These are phyloP conservation scores for Lerema accius DNA, from an alignment of 1,140 invertebrate genomes.

Conservation along the genomic window DNA sequence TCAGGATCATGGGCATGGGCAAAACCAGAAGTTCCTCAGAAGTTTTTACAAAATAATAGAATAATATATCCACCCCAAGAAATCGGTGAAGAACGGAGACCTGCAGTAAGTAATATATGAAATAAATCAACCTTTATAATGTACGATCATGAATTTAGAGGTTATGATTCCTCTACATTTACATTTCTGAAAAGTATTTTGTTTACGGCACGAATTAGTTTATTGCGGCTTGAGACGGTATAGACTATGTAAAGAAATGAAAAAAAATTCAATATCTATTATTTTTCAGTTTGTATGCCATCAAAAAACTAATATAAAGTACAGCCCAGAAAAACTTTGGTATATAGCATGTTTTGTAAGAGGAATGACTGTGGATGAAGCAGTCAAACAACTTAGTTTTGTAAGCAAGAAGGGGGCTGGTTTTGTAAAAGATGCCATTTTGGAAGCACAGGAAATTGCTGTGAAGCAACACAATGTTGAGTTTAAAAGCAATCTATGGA, in stretches of 20 bases:
- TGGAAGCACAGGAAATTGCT: constrained; percentile 95
- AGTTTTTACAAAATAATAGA: constrained; percentile 87
- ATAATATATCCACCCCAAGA: constrained; percentile 90
- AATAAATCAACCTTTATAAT: background rate
- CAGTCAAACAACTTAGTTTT: constrained; percentile 94
- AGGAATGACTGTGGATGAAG: constrained; percentile 97
- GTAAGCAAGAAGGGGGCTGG: constrained; percentile 92
- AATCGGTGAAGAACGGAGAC: constrained; percentile 88
- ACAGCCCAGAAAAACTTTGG: constrained; percentile 96
- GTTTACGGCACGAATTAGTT: too few relatives aligned
- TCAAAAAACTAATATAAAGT: constrained; percentile 92
- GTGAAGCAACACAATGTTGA: constrained; percentile 96
- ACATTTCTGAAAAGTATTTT: too few relatives aligned
- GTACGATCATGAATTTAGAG: background rate
- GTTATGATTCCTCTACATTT: background rate
- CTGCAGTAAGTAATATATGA: constrained; percentile 87
- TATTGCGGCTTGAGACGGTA: too few relatives aligned
- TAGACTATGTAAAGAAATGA: too few relatives aligned
- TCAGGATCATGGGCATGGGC: constrained; percentile 55
- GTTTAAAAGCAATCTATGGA: constrained; percentile 97
- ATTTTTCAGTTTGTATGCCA: constrained; percentile 94
- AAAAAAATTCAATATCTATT: too few relatives aligned
- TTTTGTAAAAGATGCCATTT: constrained; percentile 90
- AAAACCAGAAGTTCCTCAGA: constrained; percentile 68
- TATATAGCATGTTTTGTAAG: constrained; percentile 93